Base-by-base conservation (phyloP, 1,140 invertebrate species). In the Leptoteleia sp. region DNA sequence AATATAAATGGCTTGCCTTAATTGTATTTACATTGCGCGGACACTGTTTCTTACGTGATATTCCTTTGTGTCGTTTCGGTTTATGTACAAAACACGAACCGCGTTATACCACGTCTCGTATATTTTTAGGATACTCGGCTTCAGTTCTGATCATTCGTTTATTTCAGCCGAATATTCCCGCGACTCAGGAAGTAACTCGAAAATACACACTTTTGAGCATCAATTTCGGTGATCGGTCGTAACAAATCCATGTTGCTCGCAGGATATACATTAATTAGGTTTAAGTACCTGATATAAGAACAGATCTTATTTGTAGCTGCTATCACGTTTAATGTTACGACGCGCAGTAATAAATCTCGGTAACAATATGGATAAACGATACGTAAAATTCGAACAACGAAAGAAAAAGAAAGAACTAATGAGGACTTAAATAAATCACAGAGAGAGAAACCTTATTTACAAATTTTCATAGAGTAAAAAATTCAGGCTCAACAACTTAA, bases 1-100 rank as follows among this genome's bases (percentile, higher is more conserved):
- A 78, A 83, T 81, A 76, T 83, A 84, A 84, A 84, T 81, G 83
- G 17, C 72, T 81, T 76, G 73, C 43, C 27, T 65, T 48, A 43
- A 52, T 48, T 13, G 15, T 85, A 83, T 83, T 68, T 85, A 83
- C 79, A 81, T 47, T 68, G 57, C 22, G 54, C 45, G 15, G 25
- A 67, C 72, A 77, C 47, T 70, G 22, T 47, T 71, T 73, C 43
- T 38, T 43, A 43, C 9, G 15, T 62, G 45, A 59, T 73, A 43
- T 37, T 59, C 48, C 25, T 65, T 70, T 52, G 27, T 59, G 27
- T 76, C 33, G 27, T 76, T 17, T 42, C 35, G 29, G 29, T 52
- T 54, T 76, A 76, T 76, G 38, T 76, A 76, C 62, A 76, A 76
- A 67, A 75, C 43, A 59, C 71, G 54, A 52, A 61, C 15, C 45